phyloP scores from a whole-genome alignment of 2,113 vertebrate genomes.

The Carassius carassius region DNA sequence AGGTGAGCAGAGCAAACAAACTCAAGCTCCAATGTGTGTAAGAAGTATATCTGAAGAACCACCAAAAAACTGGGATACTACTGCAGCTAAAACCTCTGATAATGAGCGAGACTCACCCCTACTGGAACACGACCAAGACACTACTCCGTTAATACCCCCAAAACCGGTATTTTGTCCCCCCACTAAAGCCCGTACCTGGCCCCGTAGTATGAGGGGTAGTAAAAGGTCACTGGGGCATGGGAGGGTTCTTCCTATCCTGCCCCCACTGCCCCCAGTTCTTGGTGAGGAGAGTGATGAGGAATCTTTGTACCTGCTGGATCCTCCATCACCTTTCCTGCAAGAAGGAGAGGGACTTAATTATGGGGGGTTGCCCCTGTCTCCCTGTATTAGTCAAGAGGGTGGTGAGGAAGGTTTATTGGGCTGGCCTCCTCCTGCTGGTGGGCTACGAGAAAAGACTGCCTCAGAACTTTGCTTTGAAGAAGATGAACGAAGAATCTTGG shows the following conservation, averaged over 20 bases:
- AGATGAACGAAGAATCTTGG: constrained; percentile 88
- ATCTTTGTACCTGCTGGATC: constrained; percentile 75
- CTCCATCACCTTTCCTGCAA: constrained; percentile 77
- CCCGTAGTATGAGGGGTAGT: constrained; percentile 71
- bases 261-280: constrained; percentile 73
- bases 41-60: constrained; percentile 67
- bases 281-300: constrained; percentile 77
- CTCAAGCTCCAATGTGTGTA: constrained; percentile 61
- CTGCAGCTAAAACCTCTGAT: constrained; percentile 66
- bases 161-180: constrained; percentile 79
- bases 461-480: constrained; percentile 96
- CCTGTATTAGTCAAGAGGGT: constrained; percentile 89
- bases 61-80: constrained; percentile 56
- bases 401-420: constrained; percentile 78
- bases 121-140: constrained; percentile 74
- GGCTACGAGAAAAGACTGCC: constrained; percentile 87
- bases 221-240: constrained; percentile 64
- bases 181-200: constrained; percentile 80
- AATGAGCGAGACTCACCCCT: constrained; percentile 76
- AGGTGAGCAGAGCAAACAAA: constrained; percentile 57
- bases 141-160: constrained; percentile 70
- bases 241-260: constrained; percentile 68
- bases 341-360: constrained; percentile 68
- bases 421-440: constrained; percentile 72
- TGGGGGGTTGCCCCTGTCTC: constrained; percentile 81